Base-by-base conservation (phyloP, 2,113 vertebrate genomes). In the Oceanites oceanicus region DNA sequence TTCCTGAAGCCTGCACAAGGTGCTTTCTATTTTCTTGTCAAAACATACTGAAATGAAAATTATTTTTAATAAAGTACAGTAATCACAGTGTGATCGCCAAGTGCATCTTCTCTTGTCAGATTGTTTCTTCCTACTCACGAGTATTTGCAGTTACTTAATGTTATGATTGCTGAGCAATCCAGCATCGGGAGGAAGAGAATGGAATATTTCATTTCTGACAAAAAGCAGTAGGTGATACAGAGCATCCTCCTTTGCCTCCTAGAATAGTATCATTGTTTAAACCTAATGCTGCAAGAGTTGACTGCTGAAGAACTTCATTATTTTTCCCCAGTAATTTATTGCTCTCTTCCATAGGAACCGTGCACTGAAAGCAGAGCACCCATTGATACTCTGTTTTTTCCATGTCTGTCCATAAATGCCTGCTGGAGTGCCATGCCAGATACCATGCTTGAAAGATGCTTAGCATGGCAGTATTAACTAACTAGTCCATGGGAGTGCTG, bases 11-110 rank as follows among this genome's bases (percentile, higher is more conserved):
- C 75, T 92, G 87, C 76, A 85, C 84, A 92, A 94, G 85, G 94
- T 90, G 79, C 67, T 85, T 96, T 98, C 96, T 96, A 72, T 97
- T 97, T 97, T 80, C 94, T 93, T 96, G 93, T 97, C 88, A 96
- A 94, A 97, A 94, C 90, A 96, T 36, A 85, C 58, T 67, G 90
- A 97, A 95, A 93, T 88, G 92, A 97, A 97, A 96, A 96, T 96
- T 97, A 96, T 89, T 97, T 97, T 95, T 95, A 97, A 96, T 97
- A 97, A 97, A 96, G 91, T 89, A 78, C 74, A 92, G 74, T 92
- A 90, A 73, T 97, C 85, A 82, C 77, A 78, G 88, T 78, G 68
- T 90, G 88, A 88, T 95, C 91, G 73, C 59, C 58, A 68, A 95
- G 86, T 68, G 77, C 72, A 88, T 92, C 74, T 88, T 96, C 73